Evolutionary conservation across 1,140 invertebrate species (phyloP).

Genomic region (Chelonus insularis): DNA sequence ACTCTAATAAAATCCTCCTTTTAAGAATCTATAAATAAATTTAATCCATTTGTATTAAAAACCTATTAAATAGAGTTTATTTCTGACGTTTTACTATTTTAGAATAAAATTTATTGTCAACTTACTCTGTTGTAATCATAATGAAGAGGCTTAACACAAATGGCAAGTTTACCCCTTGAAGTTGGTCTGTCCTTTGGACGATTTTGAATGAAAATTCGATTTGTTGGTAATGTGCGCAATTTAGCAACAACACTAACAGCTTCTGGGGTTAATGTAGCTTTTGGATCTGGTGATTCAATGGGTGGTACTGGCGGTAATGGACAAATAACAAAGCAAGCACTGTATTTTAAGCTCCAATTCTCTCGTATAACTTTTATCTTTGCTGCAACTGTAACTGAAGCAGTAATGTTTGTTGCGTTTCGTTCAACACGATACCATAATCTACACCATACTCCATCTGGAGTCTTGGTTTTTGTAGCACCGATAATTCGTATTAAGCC

Average conservation of each 20-base stretch:
- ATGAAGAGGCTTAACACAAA: conserved; percentile 94
- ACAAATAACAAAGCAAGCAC: conserved; percentile 86
- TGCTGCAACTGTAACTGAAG: conserved; percentile 71
- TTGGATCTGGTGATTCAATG: conserved; percentile 11
- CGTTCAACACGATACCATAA: conserved; percentile 69
- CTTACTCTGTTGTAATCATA: conserved; percentile 80
- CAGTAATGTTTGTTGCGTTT: conserved; percentile 44
- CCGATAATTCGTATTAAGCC: conserved; percentile 79
- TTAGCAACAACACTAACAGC: conserved; percentile 68
- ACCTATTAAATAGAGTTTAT: too few relatives aligned
- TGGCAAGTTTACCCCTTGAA: conserved; percentile 64
- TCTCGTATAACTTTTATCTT: conserved; percentile 86
- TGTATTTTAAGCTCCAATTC: conserved; percentile 93
- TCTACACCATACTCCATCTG: conserved; percentile 84
- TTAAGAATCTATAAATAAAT: too few relatives aligned
- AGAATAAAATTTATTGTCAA: too few relatives aligned
- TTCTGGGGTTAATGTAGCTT: conserved; percentile 53
- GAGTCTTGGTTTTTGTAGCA: conserved; percentile 81
- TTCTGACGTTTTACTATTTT: too few relatives aligned
- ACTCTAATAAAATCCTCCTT: too few relatives aligned
- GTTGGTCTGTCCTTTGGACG: conserved; percentile 57
- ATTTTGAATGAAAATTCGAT: conserved; percentile 64
- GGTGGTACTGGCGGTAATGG: conserved; percentile 65
- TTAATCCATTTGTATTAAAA: too few relatives aligned
- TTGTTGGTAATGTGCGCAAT: conserved; percentile 64